Evolutionary conservation across 2,797 vertebrate species (phyloP), one percentile per base, ranked within the genome.

Genomic region (Octomys mimax): DNA sequence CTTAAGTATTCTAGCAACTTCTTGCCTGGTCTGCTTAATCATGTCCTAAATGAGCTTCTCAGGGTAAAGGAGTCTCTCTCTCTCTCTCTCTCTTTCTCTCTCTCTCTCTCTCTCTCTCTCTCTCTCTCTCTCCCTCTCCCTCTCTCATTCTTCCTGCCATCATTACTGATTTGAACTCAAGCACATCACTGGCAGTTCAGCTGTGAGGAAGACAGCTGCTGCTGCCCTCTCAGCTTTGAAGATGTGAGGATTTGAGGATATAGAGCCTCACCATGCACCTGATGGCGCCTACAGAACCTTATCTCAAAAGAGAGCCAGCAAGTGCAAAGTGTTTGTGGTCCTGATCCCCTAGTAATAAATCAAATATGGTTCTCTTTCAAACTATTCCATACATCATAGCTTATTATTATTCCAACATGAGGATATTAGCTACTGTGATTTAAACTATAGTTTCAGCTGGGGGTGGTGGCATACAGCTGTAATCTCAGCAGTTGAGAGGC

Each of bases 1-100:
- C 42, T 89, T 89, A 36, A 81, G 70, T 66, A 39, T 95, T 80
- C 85, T 36, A 79, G 33, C 11, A 93, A 39, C 59, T 87, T 91
- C 89, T 92, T 42, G 12, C 31, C 49, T 82, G 19, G 39, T 85
- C 71, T 71, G 4, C 42, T 91, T 42, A 49, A 84, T 33, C 28
- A 46, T 33, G 36, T 59, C 6, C 57, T 54, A 75, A 91, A 28
- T n/a, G 62, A 62, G 39, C 80, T 90, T 42, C 52, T n/a, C 52
- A 5, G 46, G 62, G 22, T 24, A 77, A 85, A 92, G 16, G 71
- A 61, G 22, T 18, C 0, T 28, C 49, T 31, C 14, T 46, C 5
- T 6, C 12, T 24, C 13, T 19, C 13, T 16, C 9, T 62, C 33
- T 6, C 0, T 33, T 36, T n/a, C 31, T 46, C 6, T 11, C 22